phyloP scores from a whole-genome alignment of 2,888 invertebrate species.

The Xiphydria camelus region DNA sequence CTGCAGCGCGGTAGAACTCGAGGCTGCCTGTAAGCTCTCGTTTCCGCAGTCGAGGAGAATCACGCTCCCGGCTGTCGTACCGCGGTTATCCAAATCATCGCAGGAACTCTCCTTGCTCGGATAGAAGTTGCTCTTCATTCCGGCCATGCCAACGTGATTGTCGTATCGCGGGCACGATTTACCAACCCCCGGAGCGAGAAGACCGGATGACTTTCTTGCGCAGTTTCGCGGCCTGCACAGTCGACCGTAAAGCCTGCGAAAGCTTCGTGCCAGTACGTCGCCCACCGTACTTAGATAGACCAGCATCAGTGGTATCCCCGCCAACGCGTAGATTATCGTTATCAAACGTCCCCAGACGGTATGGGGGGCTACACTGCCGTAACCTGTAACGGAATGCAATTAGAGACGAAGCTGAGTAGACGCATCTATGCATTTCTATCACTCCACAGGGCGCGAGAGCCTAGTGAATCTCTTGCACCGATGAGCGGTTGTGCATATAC shows the following conservation, averaged over 20 bases:
- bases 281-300: slow-evolving; percentile 87
- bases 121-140: slow-evolving; percentile 40
- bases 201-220: slow-evolving; percentile 41
- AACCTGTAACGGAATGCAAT: slow-evolving; percentile 70
- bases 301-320: slow-evolving; percentile 87
- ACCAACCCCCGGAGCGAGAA: slow-evolving; percentile 42
- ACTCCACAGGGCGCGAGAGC: neutral
- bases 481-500: too few species aligned
- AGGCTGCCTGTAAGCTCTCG: slow-evolving; percentile 46
- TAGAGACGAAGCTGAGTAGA: neutral
- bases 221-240: slow-evolving; percentile 57
- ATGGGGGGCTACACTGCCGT: slow-evolving; percentile 80
- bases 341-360: slow-evolving; percentile 80
- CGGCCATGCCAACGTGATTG: slow-evolving; percentile 43
- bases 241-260: slow-evolving; percentile 72
- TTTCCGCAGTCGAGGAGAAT: slow-evolving; percentile 54
- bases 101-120: slow-evolving; percentile 50
- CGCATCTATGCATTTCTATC: neutral
- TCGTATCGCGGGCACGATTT: slow-evolving; percentile 49
- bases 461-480: neutral
- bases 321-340: slow-evolving; percentile 81
- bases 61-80: slow-evolving; percentile 46
- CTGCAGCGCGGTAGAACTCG: slow-evolving; percentile 43
- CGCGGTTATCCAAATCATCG: slow-evolving; percentile 50
- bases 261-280: slow-evolving; percentile 78